A percentile compares a stretch with the other conserved stretches of the same genome.
Evolutionary conservation across 2,113 vertebrate genomes (phyloP).

Genomic region (Chauna torquata): DNA sequence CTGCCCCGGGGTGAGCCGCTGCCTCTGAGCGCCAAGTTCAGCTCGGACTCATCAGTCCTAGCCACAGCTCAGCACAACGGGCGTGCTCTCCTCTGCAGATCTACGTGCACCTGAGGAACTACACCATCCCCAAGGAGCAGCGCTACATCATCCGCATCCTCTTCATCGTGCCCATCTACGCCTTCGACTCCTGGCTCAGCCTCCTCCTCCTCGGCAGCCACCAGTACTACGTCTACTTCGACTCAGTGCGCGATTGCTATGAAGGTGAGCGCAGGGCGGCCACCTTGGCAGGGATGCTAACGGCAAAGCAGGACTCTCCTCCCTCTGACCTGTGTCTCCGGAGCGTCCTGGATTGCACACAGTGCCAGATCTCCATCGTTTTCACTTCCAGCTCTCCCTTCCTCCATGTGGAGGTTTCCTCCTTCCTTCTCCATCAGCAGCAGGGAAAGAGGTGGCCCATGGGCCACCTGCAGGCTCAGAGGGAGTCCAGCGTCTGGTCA

Average conservation of each 20-base stretch:
- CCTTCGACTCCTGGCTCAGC: conserved; percentile 97
- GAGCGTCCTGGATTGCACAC: not conserved
- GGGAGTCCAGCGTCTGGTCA: not conserved
- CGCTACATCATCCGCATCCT: conserved; percentile 96
- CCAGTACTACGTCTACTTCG: conserved; percentile 93
- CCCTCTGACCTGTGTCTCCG: not conserved
- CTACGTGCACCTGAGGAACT: conserved; percentile 89
- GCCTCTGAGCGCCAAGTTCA: not conserved
- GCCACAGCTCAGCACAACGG: not conserved
- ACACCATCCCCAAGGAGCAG: conserved; percentile 91
- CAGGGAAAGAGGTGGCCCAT: not conserved
- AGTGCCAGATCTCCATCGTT: not conserved
- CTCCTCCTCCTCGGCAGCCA: conserved; percentile 91
- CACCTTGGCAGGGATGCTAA: not conserved
- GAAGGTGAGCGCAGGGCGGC: conserved; percentile 80
- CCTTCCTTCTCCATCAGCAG: not conserved
- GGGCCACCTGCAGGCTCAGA: not conserved
- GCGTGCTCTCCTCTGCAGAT: conserved; percentile 76
- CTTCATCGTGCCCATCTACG: conserved; percentile 91
- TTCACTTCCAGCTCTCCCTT: not conserved
- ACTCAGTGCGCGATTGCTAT: conserved; percentile 93
- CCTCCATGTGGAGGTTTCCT: not conserved
- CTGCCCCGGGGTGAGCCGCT: not conserved
- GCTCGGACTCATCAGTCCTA: not conserved
- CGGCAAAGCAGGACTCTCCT: not conserved